Base-by-base conservation (phyloP, 2,888 invertebrate species). In the Aethes cnicana region DNA sequence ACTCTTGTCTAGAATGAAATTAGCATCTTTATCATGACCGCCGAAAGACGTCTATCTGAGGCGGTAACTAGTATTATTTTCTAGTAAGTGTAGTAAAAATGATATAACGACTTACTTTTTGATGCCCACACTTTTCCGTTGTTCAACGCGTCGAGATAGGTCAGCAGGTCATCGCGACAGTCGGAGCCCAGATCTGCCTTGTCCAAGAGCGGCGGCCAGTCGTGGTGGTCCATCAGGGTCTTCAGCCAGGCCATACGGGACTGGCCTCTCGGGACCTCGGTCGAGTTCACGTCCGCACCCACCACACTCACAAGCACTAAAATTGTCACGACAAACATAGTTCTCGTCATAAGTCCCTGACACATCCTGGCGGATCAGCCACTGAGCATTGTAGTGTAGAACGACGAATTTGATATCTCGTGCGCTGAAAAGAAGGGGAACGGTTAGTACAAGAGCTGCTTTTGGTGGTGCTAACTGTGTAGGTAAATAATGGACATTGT, bases 111-210 rank as follows among this genome's bases (percentile, higher is more conserved):
- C 94, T 93, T 75, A 96, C 96, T 94, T 88, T 93, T 94, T 23
- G 94, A 93, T 6, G 96, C 96, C 96, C 96, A 96, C 32, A 93
- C 83, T 59, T 92, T 91, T 47, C 93, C 95, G 46, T 91, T 91
- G 56, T 90, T 90, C 11, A 96, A 83, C 0, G 93, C 93, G 16
- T 84, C 79, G 68, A 88, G 57, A 55, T 89, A 89, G 84, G 81
- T 67, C 90, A 89, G 66, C 90, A 95, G 61, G 86, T 93, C 72
- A 68, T 87, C 49, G 91, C 85, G 47, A 90, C 93, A 68, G 75
- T 84, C 80, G n/a, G n/a, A n/a, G n/a, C n/a, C n/a, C n/a, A 74
- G 47, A n/a, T 87, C 88, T n/a, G 91, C 87, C 49, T 90, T 90
- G 25, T 77, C 76, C 8, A 91, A 75, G 23, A 79, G 59, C 1